Conservation (phyloP, 2,797 vertebrate species). For the Danio albolineatus region DNA sequence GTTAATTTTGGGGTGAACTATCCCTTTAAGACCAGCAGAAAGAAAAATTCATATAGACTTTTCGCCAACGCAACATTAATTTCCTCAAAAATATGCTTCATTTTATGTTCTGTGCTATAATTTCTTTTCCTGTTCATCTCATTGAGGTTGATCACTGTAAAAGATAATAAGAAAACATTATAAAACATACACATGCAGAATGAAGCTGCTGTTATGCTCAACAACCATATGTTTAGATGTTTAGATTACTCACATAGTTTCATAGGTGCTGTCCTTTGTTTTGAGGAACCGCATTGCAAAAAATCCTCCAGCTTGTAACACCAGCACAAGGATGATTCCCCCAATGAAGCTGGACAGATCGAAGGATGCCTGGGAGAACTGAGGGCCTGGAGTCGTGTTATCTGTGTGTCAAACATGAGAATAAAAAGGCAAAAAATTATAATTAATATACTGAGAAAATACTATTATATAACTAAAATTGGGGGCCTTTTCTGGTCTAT, state of each 20-base stretch:
- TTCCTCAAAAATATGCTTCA: background rate
- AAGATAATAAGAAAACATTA: background rate
- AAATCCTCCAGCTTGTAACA: constrained; percentile 85
- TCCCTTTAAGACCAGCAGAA: constrained; percentile 1
- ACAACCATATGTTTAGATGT: background rate
- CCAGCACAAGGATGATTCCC: constrained; percentile 88
- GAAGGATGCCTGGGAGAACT: constrained; percentile 83
- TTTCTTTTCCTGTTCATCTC: constrained; percentile 5
- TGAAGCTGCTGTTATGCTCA: background rate
- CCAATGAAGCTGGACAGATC: constrained; percentile 92
- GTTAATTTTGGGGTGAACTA: too few species aligned
- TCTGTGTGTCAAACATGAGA: constrained; percentile 53
- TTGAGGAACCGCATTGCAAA: constrained; percentile 90
- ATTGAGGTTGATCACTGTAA: constrained; percentile 60
- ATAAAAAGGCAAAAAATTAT: background rate
- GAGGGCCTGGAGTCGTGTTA: constrained; percentile 53
- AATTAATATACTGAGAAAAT: background rate
- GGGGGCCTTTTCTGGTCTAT: too few species aligned
- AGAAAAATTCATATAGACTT: background rate
- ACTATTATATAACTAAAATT: too few species aligned
- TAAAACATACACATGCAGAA: background rate
- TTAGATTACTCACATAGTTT: constrained; percentile 92
- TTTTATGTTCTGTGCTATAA: background rate
- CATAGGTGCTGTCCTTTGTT: constrained; percentile 91
- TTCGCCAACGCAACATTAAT: background rate